phyloP scores from a whole-genome alignment of 2,797 vertebrate genomes.

The Thaleichthys pacificus region DNA sequence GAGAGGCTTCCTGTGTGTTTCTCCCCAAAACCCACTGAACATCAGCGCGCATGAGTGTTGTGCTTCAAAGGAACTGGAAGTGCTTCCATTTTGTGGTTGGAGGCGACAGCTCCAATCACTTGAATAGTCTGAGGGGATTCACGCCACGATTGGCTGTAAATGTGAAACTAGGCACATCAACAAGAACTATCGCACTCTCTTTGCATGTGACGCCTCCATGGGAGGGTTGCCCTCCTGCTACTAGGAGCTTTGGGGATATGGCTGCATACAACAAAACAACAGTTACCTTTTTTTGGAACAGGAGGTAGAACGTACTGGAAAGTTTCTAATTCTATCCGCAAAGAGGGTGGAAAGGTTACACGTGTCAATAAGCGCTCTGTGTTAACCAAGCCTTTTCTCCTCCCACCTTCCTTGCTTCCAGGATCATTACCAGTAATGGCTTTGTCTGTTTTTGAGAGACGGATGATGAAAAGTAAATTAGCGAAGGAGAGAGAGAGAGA shows the following conservation, averaged over 20 bases:
- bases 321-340: conserved; percentile 2
- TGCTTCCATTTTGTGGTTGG: background rate
- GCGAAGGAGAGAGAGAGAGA: background rate
- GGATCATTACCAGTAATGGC: background rate
- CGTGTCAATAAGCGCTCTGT: background rate
- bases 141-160: conserved; percentile 28
- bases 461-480: conserved; percentile 8
- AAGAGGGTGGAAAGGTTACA: background rate
- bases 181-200: conserved; percentile 13
- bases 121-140: conserved; percentile 28
- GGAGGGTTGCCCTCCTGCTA: conserved; percentile 37
- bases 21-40: no score
- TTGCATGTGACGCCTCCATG: conserved; percentile 31
- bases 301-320: background rate
- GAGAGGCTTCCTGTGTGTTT: no score
- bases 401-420: background rate
- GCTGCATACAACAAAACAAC: conserved; percentile 37
- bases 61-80: no score
- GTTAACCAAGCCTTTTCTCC: background rate
- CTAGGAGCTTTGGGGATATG: conserved; percentile 42
- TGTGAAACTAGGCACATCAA: conserved; percentile 37
- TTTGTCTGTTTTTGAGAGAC: conserved; percentile 4
- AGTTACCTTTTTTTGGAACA: conserved; percentile 30
- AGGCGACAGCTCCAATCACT: conserved; percentile 44
- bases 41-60: no score